Evolutionary conservation across 30 jellyfish, hydroid and myxozoan species (phyloP).

Genomic region (Cassiopea xamachana): DNA sequence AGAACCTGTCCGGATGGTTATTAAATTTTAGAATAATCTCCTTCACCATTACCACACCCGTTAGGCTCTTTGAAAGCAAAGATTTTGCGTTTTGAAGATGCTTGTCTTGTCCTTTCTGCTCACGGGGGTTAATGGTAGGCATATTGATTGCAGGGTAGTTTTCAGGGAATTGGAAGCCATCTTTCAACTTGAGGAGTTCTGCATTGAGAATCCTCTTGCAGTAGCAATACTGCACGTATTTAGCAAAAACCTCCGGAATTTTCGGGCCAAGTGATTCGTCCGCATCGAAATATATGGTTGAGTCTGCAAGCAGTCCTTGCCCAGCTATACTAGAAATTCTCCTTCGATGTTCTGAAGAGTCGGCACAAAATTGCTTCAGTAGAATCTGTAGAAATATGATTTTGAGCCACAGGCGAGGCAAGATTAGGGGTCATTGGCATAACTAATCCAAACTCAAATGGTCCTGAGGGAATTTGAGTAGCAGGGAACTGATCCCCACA

Average conservation of each 20-base stretch:
- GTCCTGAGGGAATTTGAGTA: not conserved
- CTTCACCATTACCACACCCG: not conserved
- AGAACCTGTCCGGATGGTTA: not conserved
- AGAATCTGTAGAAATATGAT: not conserved
- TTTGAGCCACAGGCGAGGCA: not conserved
- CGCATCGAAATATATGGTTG: not conserved
- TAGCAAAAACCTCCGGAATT: not conserved
- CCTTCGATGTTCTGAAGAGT: not conserved
- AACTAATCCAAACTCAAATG: not conserved
- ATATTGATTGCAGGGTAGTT: constrained; percentile 23
- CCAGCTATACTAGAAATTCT: not conserved
- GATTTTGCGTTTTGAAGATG: constrained; percentile 6
- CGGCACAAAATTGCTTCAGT: not conserved
- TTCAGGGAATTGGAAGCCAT: not conserved
- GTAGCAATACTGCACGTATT: not conserved
- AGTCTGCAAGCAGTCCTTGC: not conserved
- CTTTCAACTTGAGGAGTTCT: constrained; percentile 1
- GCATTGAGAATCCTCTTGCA: not conserved
- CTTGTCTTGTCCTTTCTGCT: constrained; percentile 3
- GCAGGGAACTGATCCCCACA: constrained; percentile 31
- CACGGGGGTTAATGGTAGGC: constrained; percentile 16
- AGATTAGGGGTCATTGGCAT: not conserved
- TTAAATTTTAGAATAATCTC: constrained; percentile 2
- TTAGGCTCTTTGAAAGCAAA: constrained; percentile 11
- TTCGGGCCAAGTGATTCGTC: constrained; percentile 4